Evolutionary conservation across 2,113 vertebrate species (phyloP), one percentile per base, ranked within the genome.

Genomic region (Alaudala cheleensis): DNA sequence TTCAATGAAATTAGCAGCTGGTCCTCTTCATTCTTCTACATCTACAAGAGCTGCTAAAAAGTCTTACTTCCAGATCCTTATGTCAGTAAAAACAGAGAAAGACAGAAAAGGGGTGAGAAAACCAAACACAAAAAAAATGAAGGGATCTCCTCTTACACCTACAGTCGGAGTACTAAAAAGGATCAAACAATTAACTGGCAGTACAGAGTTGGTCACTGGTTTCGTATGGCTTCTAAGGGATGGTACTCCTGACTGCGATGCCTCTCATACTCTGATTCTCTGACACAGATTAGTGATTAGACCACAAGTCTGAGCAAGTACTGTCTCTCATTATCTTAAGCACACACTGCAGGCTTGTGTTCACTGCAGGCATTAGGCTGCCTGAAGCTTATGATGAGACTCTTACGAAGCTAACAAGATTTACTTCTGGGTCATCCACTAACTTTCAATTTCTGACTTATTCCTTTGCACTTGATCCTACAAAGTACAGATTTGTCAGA

Each of bases 1-100:
- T 92, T 95, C 79, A 92, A 85, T 88, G 72, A 81, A 97, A 83
- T 95, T 86, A 97, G 66, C 79, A 96, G 37, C 72, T 95, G 85
- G 37, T 91, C 56, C 42, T 95, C 77, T 58, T 87, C 42, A 70
- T 84, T 92, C 25, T 89, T 86, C 51, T 84, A 71, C 54, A 24
- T 92, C 64, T 90, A 40, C 6, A 71, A 76, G 51, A 74, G 49
- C 79, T 64, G 45, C 45, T 37, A 26, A 85, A 66, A 49, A 85
- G 29, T 88, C 40, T 56, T 87, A 37, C 57, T 96, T 93, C 80
- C 69, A 86, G 78, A 80, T 80, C 47, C 47, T 88, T 37, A 79
- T 25, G n/a, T 31, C 37, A 89, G 70, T 62, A 62, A 77, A 90
- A 49, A 29, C 5, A 24, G 10, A 82, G 31, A 31, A 50, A 53